Conservation (phyloP, 2,113 vertebrate genomes). For the Craseonycteris thonglongyai region DNA sequence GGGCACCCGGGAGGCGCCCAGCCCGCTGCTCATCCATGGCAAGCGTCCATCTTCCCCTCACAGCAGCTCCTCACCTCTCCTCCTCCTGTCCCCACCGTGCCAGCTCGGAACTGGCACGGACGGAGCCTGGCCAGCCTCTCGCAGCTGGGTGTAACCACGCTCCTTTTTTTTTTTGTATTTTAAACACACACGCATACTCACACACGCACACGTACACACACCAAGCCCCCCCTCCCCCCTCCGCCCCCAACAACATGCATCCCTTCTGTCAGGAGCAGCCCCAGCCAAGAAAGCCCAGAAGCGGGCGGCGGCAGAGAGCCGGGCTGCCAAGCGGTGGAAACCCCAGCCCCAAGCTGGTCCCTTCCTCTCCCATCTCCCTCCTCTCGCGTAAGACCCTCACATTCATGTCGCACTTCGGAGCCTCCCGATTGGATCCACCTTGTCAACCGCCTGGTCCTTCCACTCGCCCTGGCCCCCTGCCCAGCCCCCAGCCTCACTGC, state of each 20-base stretch:
- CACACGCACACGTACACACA: conserved; percentile 15
- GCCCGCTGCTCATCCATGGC: conserved; percentile 72
- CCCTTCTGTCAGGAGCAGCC: conserved; percentile 76
- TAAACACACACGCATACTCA: conserved; percentile 25
- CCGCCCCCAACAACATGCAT: conserved; percentile 61
- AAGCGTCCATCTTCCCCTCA: conserved; percentile 75
- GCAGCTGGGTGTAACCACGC: conserved; percentile 72
- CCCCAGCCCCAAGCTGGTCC: background rate
- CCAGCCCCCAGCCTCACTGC: too few species aligned
- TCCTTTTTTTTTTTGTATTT: background rate
- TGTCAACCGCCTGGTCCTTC: background rate
- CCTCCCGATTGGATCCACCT: conserved; percentile 16
- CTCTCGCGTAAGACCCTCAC: conserved; percentile 10
- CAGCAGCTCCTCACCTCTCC: conserved; percentile 68
- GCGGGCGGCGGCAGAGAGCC: conserved; percentile 47
- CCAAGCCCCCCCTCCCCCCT: conserved; percentile 56
- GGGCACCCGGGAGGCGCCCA: conserved; percentile 59
- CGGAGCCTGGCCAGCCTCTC: conserved; percentile 67
- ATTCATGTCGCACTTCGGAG: background rate
- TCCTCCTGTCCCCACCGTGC: conserved; percentile 67
- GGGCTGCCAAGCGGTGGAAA: conserved; percentile 15
- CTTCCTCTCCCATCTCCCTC: background rate
- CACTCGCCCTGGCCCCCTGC: background rate
- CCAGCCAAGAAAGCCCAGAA: conserved; percentile 60
- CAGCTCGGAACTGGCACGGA: conserved; percentile 78